Conservation (phyloP, 2,888 invertebrate genomes). For the Aspidapion aeneum region DNA sequence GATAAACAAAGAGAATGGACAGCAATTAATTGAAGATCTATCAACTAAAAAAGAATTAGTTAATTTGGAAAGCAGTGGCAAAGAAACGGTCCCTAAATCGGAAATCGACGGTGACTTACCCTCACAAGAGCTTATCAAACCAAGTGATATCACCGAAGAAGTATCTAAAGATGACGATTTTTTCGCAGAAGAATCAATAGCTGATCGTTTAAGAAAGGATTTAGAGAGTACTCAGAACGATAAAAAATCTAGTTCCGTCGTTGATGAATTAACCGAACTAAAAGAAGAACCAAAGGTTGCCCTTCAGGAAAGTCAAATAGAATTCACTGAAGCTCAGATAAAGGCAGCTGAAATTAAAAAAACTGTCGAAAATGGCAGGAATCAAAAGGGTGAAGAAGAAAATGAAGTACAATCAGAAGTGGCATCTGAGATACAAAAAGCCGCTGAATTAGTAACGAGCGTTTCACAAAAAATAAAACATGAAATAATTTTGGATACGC, state of each 20-base stretch:
- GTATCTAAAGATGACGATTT: slow-evolving; percentile 12
- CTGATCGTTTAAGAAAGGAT: slow-evolving; percentile 10
- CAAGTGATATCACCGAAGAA: slow-evolving; percentile 17
- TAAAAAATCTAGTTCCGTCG: no score
- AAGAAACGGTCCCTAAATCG: background rate
- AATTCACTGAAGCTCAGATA: background rate
- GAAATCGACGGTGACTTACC: no score
- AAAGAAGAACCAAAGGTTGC: background rate
- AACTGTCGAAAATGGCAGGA: background rate
- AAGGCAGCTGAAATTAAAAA: background rate
- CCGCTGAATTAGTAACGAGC: background rate
- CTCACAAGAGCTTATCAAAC: background rate
- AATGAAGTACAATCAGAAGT: slow-evolving; percentile 6
- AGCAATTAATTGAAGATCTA: background rate
- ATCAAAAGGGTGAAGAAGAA: slow-evolving; percentile 17
- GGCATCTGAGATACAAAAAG: background rate
- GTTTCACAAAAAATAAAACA: background rate
- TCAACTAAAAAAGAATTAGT: background rate
- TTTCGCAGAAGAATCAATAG: slow-evolving; percentile 5
- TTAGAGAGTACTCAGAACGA: no score
- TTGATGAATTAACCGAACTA: background rate
- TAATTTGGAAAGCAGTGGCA: background rate
- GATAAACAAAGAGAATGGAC: slow-evolving; percentile 8
- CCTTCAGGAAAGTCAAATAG: background rate
- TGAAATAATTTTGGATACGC: slow-evolving; percentile 14